These are phyloP conservation scores for Neomorphus geoffroyi DNA, from an alignment of 2,797 vertebrate genomes.

Conservation along the genomic window DNA sequence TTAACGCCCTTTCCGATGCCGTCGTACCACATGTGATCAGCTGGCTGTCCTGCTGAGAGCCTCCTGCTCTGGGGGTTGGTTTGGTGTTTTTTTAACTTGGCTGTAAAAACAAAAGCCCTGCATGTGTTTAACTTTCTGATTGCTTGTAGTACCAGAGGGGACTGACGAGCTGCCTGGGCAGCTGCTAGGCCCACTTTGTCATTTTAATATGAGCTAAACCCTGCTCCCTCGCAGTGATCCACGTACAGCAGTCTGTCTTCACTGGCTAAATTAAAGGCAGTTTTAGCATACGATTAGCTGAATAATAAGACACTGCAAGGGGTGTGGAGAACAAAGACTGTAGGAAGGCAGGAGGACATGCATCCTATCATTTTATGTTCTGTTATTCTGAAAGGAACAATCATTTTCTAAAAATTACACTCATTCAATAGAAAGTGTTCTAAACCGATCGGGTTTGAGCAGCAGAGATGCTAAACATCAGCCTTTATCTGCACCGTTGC, in stretches of 20 bases:
- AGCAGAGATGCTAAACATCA: neutral
- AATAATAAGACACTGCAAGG: slow-evolving; percentile 10
- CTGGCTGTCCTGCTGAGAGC: neutral
- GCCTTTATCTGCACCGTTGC: neutral
- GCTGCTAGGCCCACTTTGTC: slow-evolving; percentile 65
- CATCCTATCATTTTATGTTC: neutral
- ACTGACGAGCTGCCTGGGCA: slow-evolving; percentile 61
- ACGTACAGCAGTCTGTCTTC: slow-evolving; percentile 72
- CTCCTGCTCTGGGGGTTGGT: neutral
- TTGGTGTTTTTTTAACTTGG: neutral
- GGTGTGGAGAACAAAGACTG: neutral
- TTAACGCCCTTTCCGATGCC: neutral
- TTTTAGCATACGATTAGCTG: slow-evolving; percentile 75
- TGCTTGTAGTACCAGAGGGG: slow-evolving; percentile 21
- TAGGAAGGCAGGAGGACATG: neutral
- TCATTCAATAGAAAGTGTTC: neutral
- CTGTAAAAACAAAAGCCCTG: neutral
- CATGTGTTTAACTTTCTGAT: neutral
- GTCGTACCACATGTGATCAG: neutral
- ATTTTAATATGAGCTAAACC: slow-evolving; percentile 53
- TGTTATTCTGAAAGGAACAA: neutral
- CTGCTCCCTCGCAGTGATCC: slow-evolving; percentile 67
- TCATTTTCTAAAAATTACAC: neutral
- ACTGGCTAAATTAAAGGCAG: slow-evolving; percentile 73
- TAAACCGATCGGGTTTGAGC: neutral